Evolutionary conservation across 2,797 vertebrate species (phyloP), one percentile per base, ranked within the genome.

Genomic region (Pangasius larnaudii): DNA sequence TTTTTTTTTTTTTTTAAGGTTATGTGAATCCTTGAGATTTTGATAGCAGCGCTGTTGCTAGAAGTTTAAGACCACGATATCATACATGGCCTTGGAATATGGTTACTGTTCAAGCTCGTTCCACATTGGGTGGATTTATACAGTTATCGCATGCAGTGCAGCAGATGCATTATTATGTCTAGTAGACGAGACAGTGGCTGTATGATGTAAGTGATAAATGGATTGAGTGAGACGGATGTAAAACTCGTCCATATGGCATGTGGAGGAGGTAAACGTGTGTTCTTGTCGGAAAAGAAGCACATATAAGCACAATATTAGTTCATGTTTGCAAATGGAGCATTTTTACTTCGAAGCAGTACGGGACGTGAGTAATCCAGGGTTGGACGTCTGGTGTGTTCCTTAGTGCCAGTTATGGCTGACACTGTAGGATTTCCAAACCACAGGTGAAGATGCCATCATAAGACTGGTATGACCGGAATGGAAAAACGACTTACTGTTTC

Each of bases 341-440:
- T 83, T 30, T n/a, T 6, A 1, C 42, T 65, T 11, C 3, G 3
- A 10, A 51, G 46, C 56, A 16, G 49, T 53, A 42, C 33, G 2
- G 72, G 71, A 71, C 27, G 27, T 58, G 87, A 80, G 49, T 71
- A 80, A 85, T 80, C 83, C 87, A 27, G 16, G 61, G 19, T 22
- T 79, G 82, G 36, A 22, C 8, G n/a, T 49, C 1, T 16, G 49
- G 27, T 13, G 13, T 33, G n/a, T 78, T 79, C 85, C 51, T 72
- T 5, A 30, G 13, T 85, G 42, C 42, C 65, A 71, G 22, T 78
- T 86, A 69, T 27, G 74, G 58, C 67, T 59, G 65, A 85, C 63
- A 0, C 63, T 33, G 3, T 53, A 5, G 14, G 42, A n/a, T 84
- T 86, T 86, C 30, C 78, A 77, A 78, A 58, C 85, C 61, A 8